phyloP scores from a whole-genome alignment of 35 echinoderm and acorn worm species.

The Holothuria glaberrima region DNA sequence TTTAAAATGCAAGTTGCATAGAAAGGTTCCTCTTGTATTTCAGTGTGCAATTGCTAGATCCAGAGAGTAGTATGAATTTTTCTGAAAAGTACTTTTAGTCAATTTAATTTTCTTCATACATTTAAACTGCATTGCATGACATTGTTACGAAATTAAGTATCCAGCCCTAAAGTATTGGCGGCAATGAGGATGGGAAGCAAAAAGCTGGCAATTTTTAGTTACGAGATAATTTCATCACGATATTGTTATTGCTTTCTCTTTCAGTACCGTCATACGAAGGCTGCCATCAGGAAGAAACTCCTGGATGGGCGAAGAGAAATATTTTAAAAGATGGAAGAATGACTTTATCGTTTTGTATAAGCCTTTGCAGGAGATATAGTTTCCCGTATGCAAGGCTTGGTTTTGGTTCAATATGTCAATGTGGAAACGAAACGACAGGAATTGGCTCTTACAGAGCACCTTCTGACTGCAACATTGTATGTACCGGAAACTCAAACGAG shows the following conservation, averaged over 20 bases:
- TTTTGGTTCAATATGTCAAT: neutral
- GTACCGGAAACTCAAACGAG: neutral
- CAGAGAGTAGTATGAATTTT: too few species aligned
- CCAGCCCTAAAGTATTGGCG: too few species aligned
- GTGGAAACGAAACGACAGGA: neutral
- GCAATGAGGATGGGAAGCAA: too few species aligned
- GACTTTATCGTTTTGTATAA: neutral
- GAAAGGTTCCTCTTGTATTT: too few species aligned
- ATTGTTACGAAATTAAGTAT: too few species aligned
- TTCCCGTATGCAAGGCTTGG: constrained; percentile 6
- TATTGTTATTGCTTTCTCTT: neutral
- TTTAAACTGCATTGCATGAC: too few species aligned
- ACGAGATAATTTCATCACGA: too few species aligned
- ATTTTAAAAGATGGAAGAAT: neutral
- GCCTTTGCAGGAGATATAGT: neutral
- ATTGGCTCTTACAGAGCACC: neutral
- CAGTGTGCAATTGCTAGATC: too few species aligned
- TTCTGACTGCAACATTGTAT: neutral
- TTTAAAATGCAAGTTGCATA: too few species aligned
- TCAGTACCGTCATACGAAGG: constrained; percentile 25
- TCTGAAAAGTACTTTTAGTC: too few species aligned
- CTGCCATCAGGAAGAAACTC: neutral
- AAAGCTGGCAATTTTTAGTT: too few species aligned
- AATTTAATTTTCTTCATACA: too few species aligned
- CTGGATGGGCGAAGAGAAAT: neutral